These are phyloP conservation scores for Lycophotia porphyrea DNA, from an alignment of 2,888 invertebrate genomes.

Conservation along the genomic window DNA sequence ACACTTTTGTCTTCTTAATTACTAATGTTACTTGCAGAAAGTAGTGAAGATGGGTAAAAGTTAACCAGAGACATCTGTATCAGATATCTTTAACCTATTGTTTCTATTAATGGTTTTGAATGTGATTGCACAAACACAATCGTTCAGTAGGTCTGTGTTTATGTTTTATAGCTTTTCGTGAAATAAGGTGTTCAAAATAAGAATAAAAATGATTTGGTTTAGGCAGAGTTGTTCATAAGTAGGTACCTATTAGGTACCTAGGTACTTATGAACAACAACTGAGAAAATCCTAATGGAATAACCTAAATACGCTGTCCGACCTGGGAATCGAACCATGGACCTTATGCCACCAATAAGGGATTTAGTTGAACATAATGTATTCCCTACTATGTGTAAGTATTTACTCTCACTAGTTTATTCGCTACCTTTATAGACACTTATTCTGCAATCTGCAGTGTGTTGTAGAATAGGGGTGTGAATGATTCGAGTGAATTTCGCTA, in stretches of 20 bases:
- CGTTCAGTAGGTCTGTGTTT: background rate
- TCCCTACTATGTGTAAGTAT: background rate
- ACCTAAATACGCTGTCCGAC: background rate
- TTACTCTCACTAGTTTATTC: background rate
- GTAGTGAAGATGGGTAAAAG: constrained; percentile 41
- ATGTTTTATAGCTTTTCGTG: background rate
- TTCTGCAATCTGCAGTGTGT: background rate
- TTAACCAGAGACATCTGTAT: constrained; percentile 13
- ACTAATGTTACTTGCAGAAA: constrained; percentile 28
- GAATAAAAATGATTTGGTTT: background rate
- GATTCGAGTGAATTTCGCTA: background rate
- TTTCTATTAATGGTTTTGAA: background rate
- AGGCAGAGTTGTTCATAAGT: background rate
- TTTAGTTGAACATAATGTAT: background rate
- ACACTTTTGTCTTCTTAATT: constrained; percentile 36
- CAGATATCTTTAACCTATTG: constrained; percentile 8
- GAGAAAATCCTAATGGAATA: background rate
- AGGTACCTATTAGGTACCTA: no score
- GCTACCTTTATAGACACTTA: background rate
- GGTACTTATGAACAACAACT: no score
- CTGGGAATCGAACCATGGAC: background rate
- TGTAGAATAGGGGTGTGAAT: background rate
- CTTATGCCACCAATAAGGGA: background rate
- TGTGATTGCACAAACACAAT: background rate
- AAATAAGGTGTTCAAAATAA: background rate